Evolutionary conservation across 2,888 invertebrate genomes (phyloP), one percentile per base, ranked within the genome.

Genomic region (Drosophila neutralis): DNA sequence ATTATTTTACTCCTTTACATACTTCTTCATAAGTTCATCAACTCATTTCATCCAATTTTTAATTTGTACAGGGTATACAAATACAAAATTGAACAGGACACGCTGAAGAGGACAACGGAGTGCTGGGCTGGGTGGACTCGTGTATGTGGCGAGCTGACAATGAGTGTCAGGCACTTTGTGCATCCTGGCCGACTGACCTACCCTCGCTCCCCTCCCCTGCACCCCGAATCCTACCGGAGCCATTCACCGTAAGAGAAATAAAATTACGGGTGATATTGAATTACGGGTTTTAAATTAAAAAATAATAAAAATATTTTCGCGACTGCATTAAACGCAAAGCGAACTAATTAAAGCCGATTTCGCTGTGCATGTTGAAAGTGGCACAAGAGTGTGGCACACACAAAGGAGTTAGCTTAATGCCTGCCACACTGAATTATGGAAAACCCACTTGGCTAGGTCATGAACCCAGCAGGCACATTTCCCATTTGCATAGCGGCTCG

Each of bases 201-300:
- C 18, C 36, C 29, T 7, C 4, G n/a, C 13, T 11, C 7, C 13
- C 2, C 35, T 2, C 13, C 1, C 40, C 13, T 48, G 27, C 24
- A 2, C 31, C 11, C 38, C 58, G 56, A 38, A 8, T 11, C n/a
- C 35, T 58, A 54, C 0, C 13, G 27, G 7, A 15, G 57, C 40
- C 40, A 31, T 5, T n/a, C n/a, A n/a, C 27, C 76, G 78, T 60
- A 69, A 80, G 71, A 53, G 78, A 87, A 87, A 87, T 87, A 85
- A 85, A 89, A 89, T 87, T 89, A 89, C 85, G 74, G 73, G 57
- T 70, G 72, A 89, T 89, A 87, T 87, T 87, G 82, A 87, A 87
- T 87, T 87, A 89, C 89, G 88, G 85, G 82, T 77, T 88, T 88
- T 78, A 87, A 87, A 87, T 84, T 84, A 81, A 45, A 13, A 42